Base-by-base conservation (phyloP, 2,888 invertebrate genomes). In the Adelognathus sp. region DNA sequence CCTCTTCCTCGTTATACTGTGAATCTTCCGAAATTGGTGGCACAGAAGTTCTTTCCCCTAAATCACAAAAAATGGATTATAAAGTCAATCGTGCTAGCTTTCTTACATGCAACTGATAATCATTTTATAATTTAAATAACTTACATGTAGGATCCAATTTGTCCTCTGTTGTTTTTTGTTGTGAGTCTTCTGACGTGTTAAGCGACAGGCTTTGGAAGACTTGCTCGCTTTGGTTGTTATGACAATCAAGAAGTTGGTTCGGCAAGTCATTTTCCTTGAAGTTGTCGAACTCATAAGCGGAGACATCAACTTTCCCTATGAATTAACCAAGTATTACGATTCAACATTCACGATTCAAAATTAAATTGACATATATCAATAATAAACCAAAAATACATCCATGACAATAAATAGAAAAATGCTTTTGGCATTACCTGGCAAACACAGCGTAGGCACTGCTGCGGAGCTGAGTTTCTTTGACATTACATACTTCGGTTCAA, bases 401-500 rank as follows among this genome's bases (percentile, higher is more conserved):
- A 33, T 33, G 33, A 33, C 7, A 11, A 33, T 33, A 33, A 33
- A 33, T 54, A 66, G n/a, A 66, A 31, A 3, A 58, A 56, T 33
- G 11, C 33, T 11, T 11, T 11, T 33, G 1, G 33, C 44, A 7
- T 6, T 54, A 54, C 41, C 27, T 67, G 54, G 52, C 7, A 52
- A 21, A 24, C 11, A 18, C 14, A 54, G 7, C 31, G 54, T 27
- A 60, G 50, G 52, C 18, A 75, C 6, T 18, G 66, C 31, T 29
- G 60, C 9, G 4, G 11, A 7, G 21, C 39, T 50, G 50, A 52
- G 39, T 41, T 60, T 60, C 52, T 44, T 69, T 11, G 9, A 1
- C 27, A 61, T 1, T 3, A 61, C 14, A 21, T 44, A 61, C 3
- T 61, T 61, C 2, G 41, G n/a, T 61, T 61, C 61, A 14, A 61